Evolutionary conservation across 2,113 vertebrate genomes (phyloP), one percentile per base, ranked within the genome.

Genomic region (Ceyx melanurus): DNA sequence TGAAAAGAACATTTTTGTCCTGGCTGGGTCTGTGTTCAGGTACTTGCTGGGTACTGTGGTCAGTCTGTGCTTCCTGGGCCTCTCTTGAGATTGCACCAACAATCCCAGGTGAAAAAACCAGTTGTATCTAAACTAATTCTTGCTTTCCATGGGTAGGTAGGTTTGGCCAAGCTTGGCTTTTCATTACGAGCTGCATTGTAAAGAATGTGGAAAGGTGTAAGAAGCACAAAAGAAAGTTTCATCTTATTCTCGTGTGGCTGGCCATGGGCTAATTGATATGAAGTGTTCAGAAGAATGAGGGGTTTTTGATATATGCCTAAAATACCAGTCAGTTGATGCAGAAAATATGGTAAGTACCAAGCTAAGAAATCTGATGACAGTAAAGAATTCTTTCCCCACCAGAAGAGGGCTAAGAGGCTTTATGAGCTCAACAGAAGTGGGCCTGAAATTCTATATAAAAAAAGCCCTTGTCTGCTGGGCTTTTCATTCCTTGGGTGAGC

Each of bases 1-100:
- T 97, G 95, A 95, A 86, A 94, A 89, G 88, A 92, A 97, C 96
- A 92, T 93, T 97, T 98, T 96, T 97, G 87, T 93, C 97, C 94
- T 97, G 94, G 92, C 97, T 98, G 97, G 17, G 50, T 5, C 66
- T 71, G 42, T 96, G 97, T 97, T 96, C 94, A 95, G 95, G 95
- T 1, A 1, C 42, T 54, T 88, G 76, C 72, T 70, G 54, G 56
- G 72, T 89, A 75, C 71, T 82, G 45, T 92, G 94, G 94, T 96
- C 94, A 94, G 94, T 77, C 67, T 80, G 56, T 18, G 7, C 87
- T 94, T 95, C 83, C 88, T 82, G 75, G 65, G 54, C 74, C 75
- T 87, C 35, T 77, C 57, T 76, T 10, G 29, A 95, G 73, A 79
- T 68, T 76, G 87, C 83, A 87, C 58, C 75, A 93, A 77, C 58